These are phyloP conservation scores for Alloscopus bannaensis DNA, from an alignment of 2,888 invertebrate species.

Conservation along the genomic window DNA sequence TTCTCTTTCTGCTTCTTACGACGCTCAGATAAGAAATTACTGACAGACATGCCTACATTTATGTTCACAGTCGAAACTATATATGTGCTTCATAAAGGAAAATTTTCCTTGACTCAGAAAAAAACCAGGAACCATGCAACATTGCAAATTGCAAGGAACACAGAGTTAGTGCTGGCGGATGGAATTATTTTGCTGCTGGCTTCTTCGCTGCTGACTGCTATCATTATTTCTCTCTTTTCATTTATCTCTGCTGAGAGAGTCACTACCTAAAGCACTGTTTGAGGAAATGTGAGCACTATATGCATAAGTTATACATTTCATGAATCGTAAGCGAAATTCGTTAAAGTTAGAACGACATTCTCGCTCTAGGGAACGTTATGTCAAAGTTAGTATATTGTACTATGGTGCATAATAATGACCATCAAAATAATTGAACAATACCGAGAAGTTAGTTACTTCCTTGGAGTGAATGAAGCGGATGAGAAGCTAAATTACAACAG, in stretches of 20 bases:
- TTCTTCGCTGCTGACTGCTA: slow-evolving; percentile 26
- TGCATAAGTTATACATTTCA: no score
- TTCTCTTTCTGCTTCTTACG: slow-evolving; percentile 27
- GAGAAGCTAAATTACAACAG: slow-evolving; percentile 13
- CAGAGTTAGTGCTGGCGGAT: slow-evolving; percentile 25
- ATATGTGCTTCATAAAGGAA: not conserved
- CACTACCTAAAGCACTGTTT: no score
- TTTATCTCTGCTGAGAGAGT: slow-evolving; percentile 47
- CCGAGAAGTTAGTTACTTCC: slow-evolving; percentile 28
- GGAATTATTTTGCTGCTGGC: slow-evolving; percentile 31
- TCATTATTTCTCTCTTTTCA: slow-evolving; percentile 8
- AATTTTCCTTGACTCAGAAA: slow-evolving; percentile 1
- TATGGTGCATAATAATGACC: slow-evolving; percentile 24
- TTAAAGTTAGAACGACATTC: no score
- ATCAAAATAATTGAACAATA: slow-evolving; percentile 37
- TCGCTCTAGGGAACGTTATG: no score
- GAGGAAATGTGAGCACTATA: no score
- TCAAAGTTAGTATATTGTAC: no score
- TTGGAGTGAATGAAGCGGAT: slow-evolving; percentile 27
- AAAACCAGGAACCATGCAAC: slow-evolving; percentile 56
- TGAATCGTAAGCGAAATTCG: no score
- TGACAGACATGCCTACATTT: slow-evolving; percentile 55
- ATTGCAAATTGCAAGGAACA: slow-evolving; percentile 45
- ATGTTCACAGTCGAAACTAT: slow-evolving; percentile 8
- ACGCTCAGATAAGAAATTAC: slow-evolving; percentile 55